phyloP scores from a whole-genome alignment of 2,888 invertebrate species.

The Drosophila prostipennis region DNA sequence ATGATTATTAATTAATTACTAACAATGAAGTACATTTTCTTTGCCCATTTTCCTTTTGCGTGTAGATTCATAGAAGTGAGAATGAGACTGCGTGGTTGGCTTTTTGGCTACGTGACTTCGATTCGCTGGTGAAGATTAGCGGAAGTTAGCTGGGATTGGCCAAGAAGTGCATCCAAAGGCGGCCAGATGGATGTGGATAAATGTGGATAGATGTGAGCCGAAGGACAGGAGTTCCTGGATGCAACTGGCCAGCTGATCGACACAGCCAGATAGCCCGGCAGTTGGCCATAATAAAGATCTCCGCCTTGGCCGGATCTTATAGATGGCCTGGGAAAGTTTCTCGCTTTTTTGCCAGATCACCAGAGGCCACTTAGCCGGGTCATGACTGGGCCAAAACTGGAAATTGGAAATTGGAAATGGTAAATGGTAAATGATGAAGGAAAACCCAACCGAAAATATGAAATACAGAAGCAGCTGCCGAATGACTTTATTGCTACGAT shows the following conservation, averaged over 20 bases:
- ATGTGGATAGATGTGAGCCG: not conserved
- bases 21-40: not conserved
- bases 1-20: not conserved
- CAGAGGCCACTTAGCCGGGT: constrained; percentile 55
- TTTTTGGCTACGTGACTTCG: constrained; percentile 74
- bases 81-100: constrained; percentile 13
- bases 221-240: constrained; percentile 38
- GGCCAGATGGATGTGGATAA: not conserved
- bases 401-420: no score
- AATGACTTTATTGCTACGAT: constrained; percentile 63
- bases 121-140: constrained; percentile 78
- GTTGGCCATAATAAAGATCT: constrained; percentile 68
- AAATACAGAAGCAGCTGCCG: constrained; percentile 52
- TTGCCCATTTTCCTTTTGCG: not conserved
- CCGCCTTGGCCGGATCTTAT: constrained; percentile 14
- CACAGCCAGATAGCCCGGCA: constrained; percentile 23
- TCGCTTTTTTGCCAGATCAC: constrained; percentile 51
- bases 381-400: constrained; percentile 21
- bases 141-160: constrained; percentile 38
- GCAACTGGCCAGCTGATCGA: constrained; percentile 45
- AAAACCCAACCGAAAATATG: not conserved
- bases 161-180: constrained; percentile 7
- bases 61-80: constrained; percentile 15
- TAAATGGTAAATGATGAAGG: not conserved
- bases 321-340: constrained; percentile 61